phyloP scores from a whole-genome alignment of 2,888 invertebrate genomes.

The Leucania comma region DNA sequence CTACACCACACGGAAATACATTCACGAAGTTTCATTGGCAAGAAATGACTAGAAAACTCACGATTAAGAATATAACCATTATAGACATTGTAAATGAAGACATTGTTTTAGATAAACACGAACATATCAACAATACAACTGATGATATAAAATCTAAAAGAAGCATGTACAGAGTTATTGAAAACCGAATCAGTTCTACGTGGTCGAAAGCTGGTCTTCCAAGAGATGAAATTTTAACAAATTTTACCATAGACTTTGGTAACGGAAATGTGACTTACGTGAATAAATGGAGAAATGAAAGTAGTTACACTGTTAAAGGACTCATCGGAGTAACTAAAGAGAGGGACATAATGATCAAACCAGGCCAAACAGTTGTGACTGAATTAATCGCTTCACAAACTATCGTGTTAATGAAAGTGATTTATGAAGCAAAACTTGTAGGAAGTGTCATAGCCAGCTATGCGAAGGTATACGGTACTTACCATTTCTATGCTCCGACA shows the following conservation, averaged over 20 bases:
- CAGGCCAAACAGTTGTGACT: constrained; percentile 71
- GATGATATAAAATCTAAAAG: constrained; percentile 62
- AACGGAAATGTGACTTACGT: constrained; percentile 64
- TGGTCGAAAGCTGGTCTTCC: constrained; percentile 76
- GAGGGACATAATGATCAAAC: constrained; percentile 66
- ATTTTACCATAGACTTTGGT: constrained; percentile 70
- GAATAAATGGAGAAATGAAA: constrained; percentile 76
- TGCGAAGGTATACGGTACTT: constrained; percentile 76
- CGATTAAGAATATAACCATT: constrained; percentile 70
- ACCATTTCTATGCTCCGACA: constrained; percentile 81
- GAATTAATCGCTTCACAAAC: constrained; percentile 74
- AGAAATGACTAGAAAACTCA: constrained; percentile 71
- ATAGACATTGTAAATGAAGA: constrained; percentile 73
- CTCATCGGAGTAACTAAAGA: constrained; percentile 68
- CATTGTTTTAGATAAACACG: constrained; percentile 68
- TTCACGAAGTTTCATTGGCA: constrained; percentile 78
- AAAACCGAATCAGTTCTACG: constrained; percentile 70
- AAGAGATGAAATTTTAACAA: constrained; percentile 69
- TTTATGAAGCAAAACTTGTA: constrained; percentile 71
- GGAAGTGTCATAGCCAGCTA: constrained; percentile 79
- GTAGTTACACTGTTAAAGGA: constrained; percentile 57
- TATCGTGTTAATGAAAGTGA: constrained; percentile 73
- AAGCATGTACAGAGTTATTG: constrained; percentile 66
- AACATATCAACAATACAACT: constrained; percentile 77
- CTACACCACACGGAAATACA: constrained; percentile 77